Percentiles rank a stretch among this genome's conserved stretches.
These are phyloP conservation scores for Tinea trinotella DNA, from an alignment of 2,888 invertebrate species.

Conservation along the genomic window DNA sequence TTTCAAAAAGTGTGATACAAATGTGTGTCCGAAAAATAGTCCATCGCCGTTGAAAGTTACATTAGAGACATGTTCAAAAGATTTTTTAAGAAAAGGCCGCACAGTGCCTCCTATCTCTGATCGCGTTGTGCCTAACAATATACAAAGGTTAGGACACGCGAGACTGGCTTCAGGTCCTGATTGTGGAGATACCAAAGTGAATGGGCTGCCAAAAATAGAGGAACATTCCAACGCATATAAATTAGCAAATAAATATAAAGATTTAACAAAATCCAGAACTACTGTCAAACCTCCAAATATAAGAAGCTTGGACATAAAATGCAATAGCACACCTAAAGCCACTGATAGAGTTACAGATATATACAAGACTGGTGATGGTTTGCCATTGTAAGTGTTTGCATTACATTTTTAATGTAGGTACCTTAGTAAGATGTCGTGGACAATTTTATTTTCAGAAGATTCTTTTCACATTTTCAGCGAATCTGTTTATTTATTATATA, in stretches of 20 bases:
- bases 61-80: neutral
- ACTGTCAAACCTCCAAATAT: neutral
- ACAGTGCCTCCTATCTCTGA: too few relatives aligned
- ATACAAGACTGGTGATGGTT: constrained; percentile 47
- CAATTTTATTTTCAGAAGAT: too few relatives aligned
- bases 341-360: constrained; percentile 31
- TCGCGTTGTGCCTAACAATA: too few relatives aligned
- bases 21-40: constrained; percentile 28
- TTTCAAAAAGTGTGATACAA: constrained; percentile 20
- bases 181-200: neutral
- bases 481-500: too few relatives aligned
- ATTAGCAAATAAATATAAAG: neutral
- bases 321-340: neutral
- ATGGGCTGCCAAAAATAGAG: constrained; percentile 48
- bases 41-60: constrained; percentile 17
- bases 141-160: too few relatives aligned
- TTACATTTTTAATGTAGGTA: neutral
- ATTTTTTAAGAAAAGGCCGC: too few relatives aligned
- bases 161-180: too few relatives aligned
- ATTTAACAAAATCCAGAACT: too few relatives aligned
- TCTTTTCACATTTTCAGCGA: too few relatives aligned
- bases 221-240: constrained; percentile 45
- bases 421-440: neutral
- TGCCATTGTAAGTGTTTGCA: constrained; percentile 39
- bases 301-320: neutral